Conservation (phyloP, 2,113 vertebrate species). For the Motacilla tschutschensis region DNA sequence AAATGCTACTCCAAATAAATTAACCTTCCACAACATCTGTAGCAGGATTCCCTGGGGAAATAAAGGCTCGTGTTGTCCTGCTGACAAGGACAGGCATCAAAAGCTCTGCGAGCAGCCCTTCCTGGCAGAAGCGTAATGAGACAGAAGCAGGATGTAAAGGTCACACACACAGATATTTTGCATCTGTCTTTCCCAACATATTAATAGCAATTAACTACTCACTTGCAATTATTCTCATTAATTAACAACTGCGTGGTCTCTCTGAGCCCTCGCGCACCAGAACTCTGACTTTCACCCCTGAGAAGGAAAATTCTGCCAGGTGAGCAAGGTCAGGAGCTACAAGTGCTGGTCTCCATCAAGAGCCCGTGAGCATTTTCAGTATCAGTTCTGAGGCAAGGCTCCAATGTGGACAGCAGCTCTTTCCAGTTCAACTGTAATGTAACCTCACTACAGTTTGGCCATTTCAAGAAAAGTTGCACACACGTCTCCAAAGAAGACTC, state of each 20-base stretch:
- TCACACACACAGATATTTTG: background rate
- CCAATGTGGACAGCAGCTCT: fast-evolving
- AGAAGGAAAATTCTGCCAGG: background rate
- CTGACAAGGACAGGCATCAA: slow-evolving; percentile 24
- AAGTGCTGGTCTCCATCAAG: background rate
- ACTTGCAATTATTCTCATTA: slow-evolving; percentile 2
- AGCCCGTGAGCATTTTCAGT: background rate
- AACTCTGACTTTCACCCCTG: background rate
- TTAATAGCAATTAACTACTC: slow-evolving; percentile 2
- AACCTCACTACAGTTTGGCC: background rate
- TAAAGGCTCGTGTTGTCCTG: background rate
- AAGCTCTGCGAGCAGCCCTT: background rate
- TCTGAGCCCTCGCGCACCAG: background rate
- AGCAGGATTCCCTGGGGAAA: slow-evolving; percentile 17
- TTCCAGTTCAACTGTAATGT: background rate
- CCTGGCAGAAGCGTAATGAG: slow-evolving; percentile 2
- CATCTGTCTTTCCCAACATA: background rate
- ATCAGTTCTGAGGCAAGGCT: background rate
- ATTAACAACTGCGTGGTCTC: background rate
- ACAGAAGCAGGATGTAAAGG: slow-evolving; percentile 22
- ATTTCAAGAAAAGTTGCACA: background rate
- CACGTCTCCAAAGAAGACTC: background rate
- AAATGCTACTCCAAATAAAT: background rate
- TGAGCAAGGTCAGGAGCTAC: background rate
- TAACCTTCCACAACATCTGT: slow-evolving; percentile 18